phyloP scores from a whole-genome alignment of 2,888 invertebrate species.

The Magallana nippona region DNA sequence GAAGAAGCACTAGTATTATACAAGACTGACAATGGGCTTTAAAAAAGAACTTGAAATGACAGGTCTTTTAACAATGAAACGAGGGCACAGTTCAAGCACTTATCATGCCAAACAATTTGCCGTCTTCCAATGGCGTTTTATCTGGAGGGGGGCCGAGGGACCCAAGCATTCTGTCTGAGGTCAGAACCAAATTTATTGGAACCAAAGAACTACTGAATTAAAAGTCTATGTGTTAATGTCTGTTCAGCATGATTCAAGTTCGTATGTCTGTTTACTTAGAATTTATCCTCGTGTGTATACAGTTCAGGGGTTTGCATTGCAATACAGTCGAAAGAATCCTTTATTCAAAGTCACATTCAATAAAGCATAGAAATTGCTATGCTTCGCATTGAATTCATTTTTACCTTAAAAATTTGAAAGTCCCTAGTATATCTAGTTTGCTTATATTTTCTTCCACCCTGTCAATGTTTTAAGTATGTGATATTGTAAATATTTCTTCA shows the following conservation, averaged over 20 bases:
- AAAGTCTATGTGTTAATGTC: neutral
- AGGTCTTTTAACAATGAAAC: slow-evolving; percentile 1
- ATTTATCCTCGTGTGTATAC: neutral
- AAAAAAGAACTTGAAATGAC: neutral
- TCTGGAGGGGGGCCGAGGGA: neutral
- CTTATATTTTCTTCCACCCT: too few relatives aligned
- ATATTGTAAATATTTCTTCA: too few relatives aligned
- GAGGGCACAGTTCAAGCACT: neutral
- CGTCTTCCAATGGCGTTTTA: slow-evolving; percentile 25
- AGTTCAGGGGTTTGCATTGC: neutral
- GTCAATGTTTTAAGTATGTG: too few relatives aligned
- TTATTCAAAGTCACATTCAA: neutral
- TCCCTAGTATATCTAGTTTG: too few relatives aligned
- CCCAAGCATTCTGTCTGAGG: neutral
- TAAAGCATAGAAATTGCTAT: too few relatives aligned
- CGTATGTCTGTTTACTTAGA: neutral
- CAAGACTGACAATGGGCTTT: neutral
- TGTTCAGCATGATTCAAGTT: slow-evolving; percentile 1
- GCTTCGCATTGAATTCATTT: too few relatives aligned
- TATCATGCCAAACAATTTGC: neutral
- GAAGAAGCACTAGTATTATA: slow-evolving; percentile 19
- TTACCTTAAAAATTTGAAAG: too few relatives aligned
- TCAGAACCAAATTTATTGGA: slow-evolving; percentile 11
- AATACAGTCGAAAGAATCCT: neutral
- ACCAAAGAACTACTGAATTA: slow-evolving; percentile 30